Evolutionary conservation across 2,888 invertebrate species (phyloP), one percentile per base, ranked within the genome.

Genomic region (Agrochola lychnidis): DNA sequence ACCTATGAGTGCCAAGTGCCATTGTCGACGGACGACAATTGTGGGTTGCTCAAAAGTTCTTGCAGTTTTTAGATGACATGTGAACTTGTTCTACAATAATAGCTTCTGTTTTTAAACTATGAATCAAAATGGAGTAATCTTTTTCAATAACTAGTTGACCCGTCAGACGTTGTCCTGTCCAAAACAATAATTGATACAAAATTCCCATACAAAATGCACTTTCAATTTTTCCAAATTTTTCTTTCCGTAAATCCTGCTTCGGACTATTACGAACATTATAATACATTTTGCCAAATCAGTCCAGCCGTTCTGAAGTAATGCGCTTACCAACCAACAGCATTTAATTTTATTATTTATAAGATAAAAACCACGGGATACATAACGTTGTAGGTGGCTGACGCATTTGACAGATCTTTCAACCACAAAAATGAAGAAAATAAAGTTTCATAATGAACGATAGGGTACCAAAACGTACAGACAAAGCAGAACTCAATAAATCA

Each of bases 401-500:
- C 68, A 48, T 64, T 76, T 64, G 53, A 59, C 45, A 64, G 42
- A 59, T 61, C 56, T 45, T 83, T 64, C 12, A 64, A 51, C 4
- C 12, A 48, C 40, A 40, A 67, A 80, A 74, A 57, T 74, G 3
- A 40, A 63, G 1, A 4, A 64, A 56, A 79, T 64, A 70, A 64
- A 83, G 14, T 61, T 48, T 3, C 14, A 2, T 42, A 73, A 71
- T 73, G 67, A 82, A 73, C 68, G 63, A 82, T 71, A 36, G 51
- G 12, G 2, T 4, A 70, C 64, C 45, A 71, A 84, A 75, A 70
- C 16, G 48, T 40, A 64, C 77, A 62, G 5, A 61, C 25, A 56
- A 70, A 72, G 7, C 45, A 19, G 12, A 67, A 63, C 51, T 61
- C 40, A 66, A 85, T 83, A 74, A 78, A 86, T 83, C 83, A 83